A percentile compares a stretch with the other conserved stretches of the same genome.
phyloP scores from a whole-genome alignment of 2,888 invertebrate genomes.

The Apoderus coryli region DNA sequence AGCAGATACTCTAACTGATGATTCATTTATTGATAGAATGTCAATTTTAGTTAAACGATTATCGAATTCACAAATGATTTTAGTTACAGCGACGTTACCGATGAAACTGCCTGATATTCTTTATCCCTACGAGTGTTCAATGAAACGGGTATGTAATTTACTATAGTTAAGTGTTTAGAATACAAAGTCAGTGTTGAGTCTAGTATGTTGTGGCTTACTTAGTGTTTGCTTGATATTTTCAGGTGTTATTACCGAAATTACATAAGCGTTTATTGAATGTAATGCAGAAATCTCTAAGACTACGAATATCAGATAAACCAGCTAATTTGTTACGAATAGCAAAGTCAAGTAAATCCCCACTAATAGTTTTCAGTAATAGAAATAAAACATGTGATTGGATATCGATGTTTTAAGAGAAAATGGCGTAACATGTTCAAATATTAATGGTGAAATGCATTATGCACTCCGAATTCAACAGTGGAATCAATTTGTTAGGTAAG shows the following conservation, averaged over 20 bases:
- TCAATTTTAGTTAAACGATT: slow-evolving; percentile 52
- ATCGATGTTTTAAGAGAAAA: slow-evolving; percentile 63
- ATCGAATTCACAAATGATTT: slow-evolving; percentile 59
- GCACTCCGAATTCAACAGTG: slow-evolving; percentile 53
- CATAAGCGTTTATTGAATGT: slow-evolving; percentile 39
- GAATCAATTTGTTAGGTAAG: slow-evolving; percentile 45
- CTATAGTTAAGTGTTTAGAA: too few species aligned
- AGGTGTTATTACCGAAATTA: slow-evolving; percentile 49
- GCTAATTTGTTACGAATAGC: slow-evolving; percentile 52
- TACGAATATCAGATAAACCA: slow-evolving; percentile 57
- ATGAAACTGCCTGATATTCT: slow-evolving; percentile 52
- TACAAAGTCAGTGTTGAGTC: not conserved
- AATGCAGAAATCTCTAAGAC: slow-evolving; percentile 47
- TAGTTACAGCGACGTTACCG: slow-evolving; percentile 85
- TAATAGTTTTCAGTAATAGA: slow-evolving; percentile 76
- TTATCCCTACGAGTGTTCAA: slow-evolving; percentile 26
- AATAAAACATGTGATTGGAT: slow-evolving; percentile 67
- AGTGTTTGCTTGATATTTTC: too few species aligned
- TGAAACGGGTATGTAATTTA: slow-evolving; percentile 42
- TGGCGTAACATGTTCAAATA: slow-evolving; percentile 51
- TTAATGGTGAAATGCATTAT: slow-evolving; percentile 64
- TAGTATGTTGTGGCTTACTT: too few species aligned
- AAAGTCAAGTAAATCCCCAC: slow-evolving; percentile 48
- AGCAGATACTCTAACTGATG: slow-evolving; percentile 82
- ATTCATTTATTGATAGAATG: slow-evolving; percentile 65